phyloP scores from a whole-genome alignment of 2,888 invertebrate species.

The Calliopum simillimum region DNA sequence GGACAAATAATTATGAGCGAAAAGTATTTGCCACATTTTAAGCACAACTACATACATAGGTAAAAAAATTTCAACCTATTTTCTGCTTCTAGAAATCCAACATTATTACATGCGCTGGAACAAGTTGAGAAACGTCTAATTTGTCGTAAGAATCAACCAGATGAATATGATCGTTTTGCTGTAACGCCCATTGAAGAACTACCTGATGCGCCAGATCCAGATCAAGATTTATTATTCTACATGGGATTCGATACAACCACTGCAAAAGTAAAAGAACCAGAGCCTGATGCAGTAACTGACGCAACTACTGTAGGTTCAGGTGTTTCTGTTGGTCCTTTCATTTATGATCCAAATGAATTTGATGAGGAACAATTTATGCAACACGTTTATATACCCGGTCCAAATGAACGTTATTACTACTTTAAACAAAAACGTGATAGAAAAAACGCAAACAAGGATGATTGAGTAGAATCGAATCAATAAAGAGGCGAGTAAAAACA shows the following conservation, averaged over 20 bases:
- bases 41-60: neutral
- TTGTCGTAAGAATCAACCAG: constrained; percentile 34
- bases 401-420: constrained; percentile 48
- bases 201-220: neutral
- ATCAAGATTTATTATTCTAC: neutral
- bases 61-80: neutral
- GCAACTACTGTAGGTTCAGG: neutral
- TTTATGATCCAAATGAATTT: constrained; percentile 51
- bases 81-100: constrained; percentile 45
- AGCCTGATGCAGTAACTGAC: neutral
- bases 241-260: neutral
- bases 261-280: neutral
- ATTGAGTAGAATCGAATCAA: constrained; percentile 1
- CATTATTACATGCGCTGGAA: constrained; percentile 44
- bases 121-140: constrained; percentile 32
- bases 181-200: neutral
- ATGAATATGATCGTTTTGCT: constrained; percentile 24
- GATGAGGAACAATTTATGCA: constrained; percentile 49
- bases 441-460: neutral
- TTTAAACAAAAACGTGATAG: constrained; percentile 12
- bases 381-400: constrained; percentile 51
- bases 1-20: too few species aligned
- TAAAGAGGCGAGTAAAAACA: constrained; percentile 19
- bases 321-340: constrained; percentile 35
- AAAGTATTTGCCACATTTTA: too few species aligned